A percentile compares a stretch with the other conserved stretches of the same genome.
Evolutionary conservation across 2,113 vertebrate genomes (phyloP).

Genomic region (Ursus arctos): DNA sequence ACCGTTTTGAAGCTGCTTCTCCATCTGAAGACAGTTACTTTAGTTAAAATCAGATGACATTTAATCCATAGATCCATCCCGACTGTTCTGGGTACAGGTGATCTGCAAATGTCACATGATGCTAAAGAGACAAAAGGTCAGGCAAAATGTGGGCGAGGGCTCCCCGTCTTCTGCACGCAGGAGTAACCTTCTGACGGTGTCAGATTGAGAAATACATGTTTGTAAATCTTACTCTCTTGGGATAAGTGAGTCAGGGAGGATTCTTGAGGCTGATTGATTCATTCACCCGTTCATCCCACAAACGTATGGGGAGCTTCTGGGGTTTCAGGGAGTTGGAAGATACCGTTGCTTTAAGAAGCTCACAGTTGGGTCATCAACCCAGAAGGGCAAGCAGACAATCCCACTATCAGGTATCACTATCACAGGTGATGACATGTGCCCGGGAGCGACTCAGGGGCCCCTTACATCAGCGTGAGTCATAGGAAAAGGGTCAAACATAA

Average conservation of each 20-base stretch:
- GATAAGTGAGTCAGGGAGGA: background rate
- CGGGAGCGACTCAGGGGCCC: background rate
- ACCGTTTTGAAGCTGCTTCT: background rate
- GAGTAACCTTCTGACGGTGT: background rate
- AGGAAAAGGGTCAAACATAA: background rate
- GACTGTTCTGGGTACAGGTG: background rate
- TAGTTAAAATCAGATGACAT: background rate
- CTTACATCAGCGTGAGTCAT: background rate
- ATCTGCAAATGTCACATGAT: background rate
- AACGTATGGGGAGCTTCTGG: fast-evolving
- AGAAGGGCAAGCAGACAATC: no score
- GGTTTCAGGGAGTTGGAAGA: background rate
- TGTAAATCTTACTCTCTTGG: background rate
- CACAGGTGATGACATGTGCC: fast-evolving
- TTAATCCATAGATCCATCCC: background rate
- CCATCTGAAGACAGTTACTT: background rate
- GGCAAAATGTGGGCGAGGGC: background rate
- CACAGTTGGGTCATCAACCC: background rate
- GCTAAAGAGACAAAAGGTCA: background rate
- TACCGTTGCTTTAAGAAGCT: background rate
- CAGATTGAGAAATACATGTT: background rate
- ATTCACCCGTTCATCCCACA: background rate
- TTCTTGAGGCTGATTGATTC: background rate
- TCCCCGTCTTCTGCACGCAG: background rate
- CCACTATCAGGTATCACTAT: no score